A percentile compares a stretch with the other conserved stretches of the same genome.
phyloP scores from a whole-genome alignment of 2,797 vertebrate genomes.

The Megalops cyprinoides region DNA sequence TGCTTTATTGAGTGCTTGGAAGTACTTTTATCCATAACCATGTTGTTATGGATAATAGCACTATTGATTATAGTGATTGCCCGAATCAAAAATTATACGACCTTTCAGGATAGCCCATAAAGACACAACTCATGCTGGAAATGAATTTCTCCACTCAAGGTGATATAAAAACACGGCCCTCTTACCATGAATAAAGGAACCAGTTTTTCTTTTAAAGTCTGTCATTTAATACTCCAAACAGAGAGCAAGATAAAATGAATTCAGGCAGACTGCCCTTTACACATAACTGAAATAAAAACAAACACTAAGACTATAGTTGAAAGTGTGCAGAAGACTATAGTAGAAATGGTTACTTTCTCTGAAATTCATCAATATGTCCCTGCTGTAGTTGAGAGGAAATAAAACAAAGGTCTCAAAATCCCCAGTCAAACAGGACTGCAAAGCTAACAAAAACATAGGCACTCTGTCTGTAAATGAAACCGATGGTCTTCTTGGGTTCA shows the following conservation, averaged over 20 bases:
- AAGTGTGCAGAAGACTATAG: neutral
- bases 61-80: constrained; percentile 51
- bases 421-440: neutral
- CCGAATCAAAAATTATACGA: constrained; percentile 35
- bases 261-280: neutral
- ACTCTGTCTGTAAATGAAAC: no score
- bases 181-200: neutral
- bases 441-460: neutral
- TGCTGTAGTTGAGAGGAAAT: neutral
- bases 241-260: neutral
- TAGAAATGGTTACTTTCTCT: neutral
- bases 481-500: no score
- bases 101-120: constrained; percentile 28
- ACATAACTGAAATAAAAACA: neutral
- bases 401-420: neutral
- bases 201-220: neutral
- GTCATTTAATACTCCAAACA: neutral
- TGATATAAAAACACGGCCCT: constrained; percentile 22
- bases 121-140: constrained; percentile 28
- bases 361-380: neutral
- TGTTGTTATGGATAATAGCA: constrained; percentile 38
- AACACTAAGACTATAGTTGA: neutral
- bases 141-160: constrained; percentile 27
- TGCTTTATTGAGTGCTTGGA: constrained; percentile 53
- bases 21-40: constrained; percentile 46